These are phyloP conservation scores for Brachypodius melanocephalos DNA, from an alignment of 2,113 vertebrate species.

Conservation along the genomic window DNA sequence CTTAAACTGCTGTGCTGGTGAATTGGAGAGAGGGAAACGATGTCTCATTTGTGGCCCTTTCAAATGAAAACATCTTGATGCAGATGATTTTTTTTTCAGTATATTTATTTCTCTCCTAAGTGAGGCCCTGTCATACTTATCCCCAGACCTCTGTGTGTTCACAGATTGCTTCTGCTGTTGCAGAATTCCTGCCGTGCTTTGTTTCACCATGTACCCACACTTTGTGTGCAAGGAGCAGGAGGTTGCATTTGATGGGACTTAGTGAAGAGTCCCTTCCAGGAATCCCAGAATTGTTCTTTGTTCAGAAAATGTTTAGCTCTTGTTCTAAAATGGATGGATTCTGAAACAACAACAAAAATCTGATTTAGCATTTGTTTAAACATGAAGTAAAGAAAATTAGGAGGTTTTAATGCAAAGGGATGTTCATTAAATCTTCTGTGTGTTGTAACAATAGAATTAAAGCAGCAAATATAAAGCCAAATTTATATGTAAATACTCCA, in stretches of 20 bases:
- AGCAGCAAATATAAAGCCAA: not conserved
- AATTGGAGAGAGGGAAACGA: not conserved
- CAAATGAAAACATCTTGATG: not conserved
- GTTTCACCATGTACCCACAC: accelerated
- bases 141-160: not conserved
- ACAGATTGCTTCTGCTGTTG: not conserved
- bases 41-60: not conserved
- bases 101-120: not conserved
- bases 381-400: not conserved
- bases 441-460: not conserved
- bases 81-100: not conserved
- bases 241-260: not conserved
- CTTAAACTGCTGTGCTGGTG: not conserved
- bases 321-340: not conserved
- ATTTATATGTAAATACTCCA: not conserved
- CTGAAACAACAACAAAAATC: not conserved
- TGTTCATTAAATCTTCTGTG: not conserved
- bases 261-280: not conserved
- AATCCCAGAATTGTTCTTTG: not conserved
- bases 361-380: not conserved
- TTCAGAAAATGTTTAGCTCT: not conserved
- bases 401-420: not conserved
- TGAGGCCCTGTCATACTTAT: not conserved
- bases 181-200: not conserved
- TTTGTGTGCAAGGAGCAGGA: not conserved